Conservation (phyloP, 2,797 vertebrate species). For the Enteromius treurensis region DNA sequence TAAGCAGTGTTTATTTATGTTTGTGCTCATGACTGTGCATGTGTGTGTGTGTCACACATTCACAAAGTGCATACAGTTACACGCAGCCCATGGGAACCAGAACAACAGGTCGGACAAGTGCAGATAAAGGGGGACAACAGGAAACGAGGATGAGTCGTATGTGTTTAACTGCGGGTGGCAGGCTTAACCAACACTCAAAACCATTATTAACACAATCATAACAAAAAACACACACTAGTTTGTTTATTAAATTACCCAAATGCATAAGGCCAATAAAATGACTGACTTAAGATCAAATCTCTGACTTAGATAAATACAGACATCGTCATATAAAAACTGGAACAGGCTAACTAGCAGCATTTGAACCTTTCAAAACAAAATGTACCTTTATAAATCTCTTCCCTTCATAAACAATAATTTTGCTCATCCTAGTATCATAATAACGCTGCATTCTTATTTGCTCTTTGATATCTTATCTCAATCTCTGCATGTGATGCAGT, state of each 20-base stretch:
- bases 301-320: not conserved
- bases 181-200: conserved; percentile 49
- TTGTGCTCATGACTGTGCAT: conserved; percentile 33
- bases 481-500: conserved; percentile 12
- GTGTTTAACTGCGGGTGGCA: conserved; percentile 74
- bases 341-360: not conserved
- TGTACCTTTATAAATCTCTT: not conserved
- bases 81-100: conserved; percentile 65
- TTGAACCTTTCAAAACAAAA: not conserved
- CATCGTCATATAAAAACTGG: not conserved
- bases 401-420: not conserved
- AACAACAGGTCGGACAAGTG: conserved; percentile 82
- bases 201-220: conserved; percentile 10
- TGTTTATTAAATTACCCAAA: not conserved
- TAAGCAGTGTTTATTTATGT: conserved; percentile 25
- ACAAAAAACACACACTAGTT: not conserved
- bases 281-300: not conserved
- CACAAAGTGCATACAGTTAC: conserved; percentile 60
- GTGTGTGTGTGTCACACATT: conserved; percentile 24
- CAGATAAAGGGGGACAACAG: conserved; percentile 71
- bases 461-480: conserved; percentile 29
- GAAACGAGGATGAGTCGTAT: conserved; percentile 65
- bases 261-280: not conserved
- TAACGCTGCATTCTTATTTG: conserved; percentile 24
- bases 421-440: not conserved